Percentiles rank a stretch among this genome's conserved stretches.
phyloP scores from a whole-genome alignment of 2,888 invertebrate species.

The Thymelicus lineola region DNA sequence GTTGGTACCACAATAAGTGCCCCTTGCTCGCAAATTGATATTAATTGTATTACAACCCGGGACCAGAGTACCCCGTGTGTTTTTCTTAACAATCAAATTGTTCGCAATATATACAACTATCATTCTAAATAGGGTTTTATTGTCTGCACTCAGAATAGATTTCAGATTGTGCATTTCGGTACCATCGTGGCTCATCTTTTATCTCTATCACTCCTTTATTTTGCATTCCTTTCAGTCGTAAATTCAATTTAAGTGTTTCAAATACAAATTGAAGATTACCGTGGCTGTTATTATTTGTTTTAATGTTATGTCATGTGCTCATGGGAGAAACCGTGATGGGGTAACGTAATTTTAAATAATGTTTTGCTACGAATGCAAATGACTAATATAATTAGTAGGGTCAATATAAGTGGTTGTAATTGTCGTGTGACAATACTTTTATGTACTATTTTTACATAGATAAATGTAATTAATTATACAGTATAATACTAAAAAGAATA shows the following conservation, averaged over 20 bases:
- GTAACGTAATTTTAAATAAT: constrained; percentile 52
- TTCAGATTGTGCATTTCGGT: not conserved
- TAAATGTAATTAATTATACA: too few relatives aligned
- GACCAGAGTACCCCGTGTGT: constrained; percentile 75
- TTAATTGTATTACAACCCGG: constrained; percentile 79
- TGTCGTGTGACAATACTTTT: constrained; percentile 39
- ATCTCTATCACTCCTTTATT: constrained; percentile 50
- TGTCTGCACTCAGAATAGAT: constrained; percentile 24
- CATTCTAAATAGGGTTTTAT: constrained; percentile 48
- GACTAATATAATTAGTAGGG: constrained; percentile 41
- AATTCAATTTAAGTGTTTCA: constrained; percentile 73
- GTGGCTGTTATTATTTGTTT: constrained; percentile 66
- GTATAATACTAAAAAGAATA: too few relatives aligned
- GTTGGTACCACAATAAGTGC: constrained; percentile 50
- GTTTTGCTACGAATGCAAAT: constrained; percentile 44
- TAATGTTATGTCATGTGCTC: constrained; percentile 68
- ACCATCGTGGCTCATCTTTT: constrained; percentile 42
- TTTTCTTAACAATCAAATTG: constrained; percentile 78
- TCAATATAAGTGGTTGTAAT: constrained; percentile 33
- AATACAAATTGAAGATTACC: constrained; percentile 75
- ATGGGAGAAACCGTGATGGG: constrained; percentile 62
- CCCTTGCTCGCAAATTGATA: constrained; percentile 76
- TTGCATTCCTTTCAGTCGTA: constrained; percentile 50
- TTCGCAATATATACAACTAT: constrained; percentile 47
- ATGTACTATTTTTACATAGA: not conserved